Evolutionary conservation across 1,140 invertebrate genomes (phyloP), one percentile per base, ranked within the genome.

Genomic region (Brachionus paranguensis): DNA sequence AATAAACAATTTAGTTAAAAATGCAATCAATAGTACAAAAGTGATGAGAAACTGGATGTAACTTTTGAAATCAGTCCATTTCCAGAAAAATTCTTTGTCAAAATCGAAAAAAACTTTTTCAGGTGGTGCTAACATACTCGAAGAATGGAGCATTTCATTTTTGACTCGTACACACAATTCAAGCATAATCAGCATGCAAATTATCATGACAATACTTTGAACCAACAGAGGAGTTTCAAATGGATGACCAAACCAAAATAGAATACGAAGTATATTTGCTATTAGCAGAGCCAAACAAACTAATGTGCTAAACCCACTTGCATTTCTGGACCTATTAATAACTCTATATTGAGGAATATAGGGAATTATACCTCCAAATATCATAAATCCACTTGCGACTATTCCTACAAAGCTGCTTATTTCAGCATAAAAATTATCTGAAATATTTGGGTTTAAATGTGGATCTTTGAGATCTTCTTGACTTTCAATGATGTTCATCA

Each of bases 181-280:
- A 85, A 99, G 94, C 94, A 99, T 95, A 27, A 93, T 91, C 88
- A 99, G 92, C 97, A 99, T 99, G 45, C 83, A 72, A 2, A 60
- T 41, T 20, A 96, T 97, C 97, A 99, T 99, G 33, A 99, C 93
- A 87, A 99, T 92, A 91, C 96, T 98, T 92, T 99, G 97, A 78
- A 96, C 91, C 83, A 99, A 91, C 85, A 99, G 90, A 85, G 97
- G 96, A 87, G 94, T 90, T 90, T 99, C 96, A 92, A 96, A 99
- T 85, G 92, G 93, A 90, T 96, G 96, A 72, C 96, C 97, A 93
- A 99, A 99, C 97, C 97, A 99, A 91, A 99, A 99, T 84, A 97
- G 91, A 88, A 99, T 98, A 86, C 97, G 92, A 64, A 99, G 91
- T 78, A 95, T 97, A 88, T 99, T 99, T 50, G 97, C 97, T 88